Evolutionary conservation across 2,888 invertebrate species (phyloP).

Genomic region (Diadromus collaris): DNA sequence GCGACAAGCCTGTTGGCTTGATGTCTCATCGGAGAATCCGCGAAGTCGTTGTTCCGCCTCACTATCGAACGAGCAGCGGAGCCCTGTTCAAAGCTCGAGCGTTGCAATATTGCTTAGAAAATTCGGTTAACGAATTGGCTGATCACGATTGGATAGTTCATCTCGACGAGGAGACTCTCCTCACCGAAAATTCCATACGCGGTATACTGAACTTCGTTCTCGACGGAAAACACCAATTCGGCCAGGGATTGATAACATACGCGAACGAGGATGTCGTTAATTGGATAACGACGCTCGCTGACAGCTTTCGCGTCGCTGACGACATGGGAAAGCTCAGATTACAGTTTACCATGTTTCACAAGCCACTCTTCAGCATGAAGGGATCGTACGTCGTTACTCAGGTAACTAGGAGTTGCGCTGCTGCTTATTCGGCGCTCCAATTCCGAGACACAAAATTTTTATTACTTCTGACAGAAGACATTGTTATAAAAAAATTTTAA

Average conservation of each 20-base stretch:
- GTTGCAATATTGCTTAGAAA: conserved; percentile 96
- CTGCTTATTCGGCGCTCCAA: neutral
- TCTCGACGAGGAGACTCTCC: conserved; percentile 96
- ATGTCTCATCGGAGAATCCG: conserved; percentile 90
- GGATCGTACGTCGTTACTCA: conserved; percentile 98
- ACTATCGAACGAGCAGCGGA: conserved; percentile 94
- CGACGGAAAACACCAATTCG: conserved; percentile 97
- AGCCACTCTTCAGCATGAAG: conserved; percentile 98
- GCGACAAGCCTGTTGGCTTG: conserved; percentile 91
- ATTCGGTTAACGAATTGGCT: conserved; percentile 90
- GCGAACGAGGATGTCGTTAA: conserved; percentile 98
- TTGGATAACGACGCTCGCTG: conserved; percentile 97
- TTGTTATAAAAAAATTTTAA: no score
- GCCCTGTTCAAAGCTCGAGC: conserved; percentile 97
- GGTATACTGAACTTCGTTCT: conserved; percentile 97
- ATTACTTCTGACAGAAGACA: neutral
- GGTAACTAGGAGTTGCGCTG: conserved; percentile 81
- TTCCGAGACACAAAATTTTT: neutral
- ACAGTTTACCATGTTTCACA: conserved; percentile 96
- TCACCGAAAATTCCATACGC: conserved; percentile 94
- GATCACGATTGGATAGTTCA: conserved; percentile 99
- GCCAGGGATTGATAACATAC: conserved; percentile 97
- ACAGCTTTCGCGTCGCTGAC: conserved; percentile 97
- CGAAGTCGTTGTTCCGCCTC: conserved; percentile 93
- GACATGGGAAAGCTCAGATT: conserved; percentile 98